Conservation (phyloP, 1,140 invertebrate species). For the Drosophila ananassae region DNA sequence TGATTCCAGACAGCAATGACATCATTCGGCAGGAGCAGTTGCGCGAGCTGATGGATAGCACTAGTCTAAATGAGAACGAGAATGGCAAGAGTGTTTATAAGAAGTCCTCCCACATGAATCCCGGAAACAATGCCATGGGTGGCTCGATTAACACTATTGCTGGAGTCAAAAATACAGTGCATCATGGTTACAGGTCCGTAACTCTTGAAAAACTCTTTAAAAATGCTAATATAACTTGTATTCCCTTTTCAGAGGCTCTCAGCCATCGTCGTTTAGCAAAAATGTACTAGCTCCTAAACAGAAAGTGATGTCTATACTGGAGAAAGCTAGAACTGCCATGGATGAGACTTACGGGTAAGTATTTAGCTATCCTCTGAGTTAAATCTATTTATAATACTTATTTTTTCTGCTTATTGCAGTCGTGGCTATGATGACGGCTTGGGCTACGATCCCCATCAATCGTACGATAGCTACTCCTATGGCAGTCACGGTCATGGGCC, state of each 20-base stretch:
- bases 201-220: background rate
- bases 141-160: constrained; percentile 26
- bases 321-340: constrained; percentile 91
- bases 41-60: constrained; percentile 88
- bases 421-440: constrained; percentile 78
- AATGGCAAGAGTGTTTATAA: constrained; percentile 55
- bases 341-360: constrained; percentile 89
- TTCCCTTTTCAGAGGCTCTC: constrained; percentile 38
- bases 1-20: constrained; percentile 91
- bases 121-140: constrained; percentile 38
- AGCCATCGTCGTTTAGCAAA: constrained; percentile 83
- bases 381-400: background rate
- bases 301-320: constrained; percentile 92
- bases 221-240: background rate
- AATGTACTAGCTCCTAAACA: constrained; percentile 88
- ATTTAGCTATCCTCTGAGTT: too few relatives aligned
- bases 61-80: constrained; percentile 73
- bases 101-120: constrained; percentile 56
- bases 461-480: constrained; percentile 74
- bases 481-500: constrained; percentile 64
- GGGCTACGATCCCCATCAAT: constrained; percentile 69
- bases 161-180: constrained; percentile 49
- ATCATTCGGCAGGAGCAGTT: constrained; percentile 92
- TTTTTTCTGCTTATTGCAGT: constrained; percentile 25
- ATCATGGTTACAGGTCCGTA: constrained; percentile 64